These are phyloP conservation scores for Pseudochirops cupreus DNA, from an alignment of 2,797 vertebrate species.

Conservation along the genomic window DNA sequence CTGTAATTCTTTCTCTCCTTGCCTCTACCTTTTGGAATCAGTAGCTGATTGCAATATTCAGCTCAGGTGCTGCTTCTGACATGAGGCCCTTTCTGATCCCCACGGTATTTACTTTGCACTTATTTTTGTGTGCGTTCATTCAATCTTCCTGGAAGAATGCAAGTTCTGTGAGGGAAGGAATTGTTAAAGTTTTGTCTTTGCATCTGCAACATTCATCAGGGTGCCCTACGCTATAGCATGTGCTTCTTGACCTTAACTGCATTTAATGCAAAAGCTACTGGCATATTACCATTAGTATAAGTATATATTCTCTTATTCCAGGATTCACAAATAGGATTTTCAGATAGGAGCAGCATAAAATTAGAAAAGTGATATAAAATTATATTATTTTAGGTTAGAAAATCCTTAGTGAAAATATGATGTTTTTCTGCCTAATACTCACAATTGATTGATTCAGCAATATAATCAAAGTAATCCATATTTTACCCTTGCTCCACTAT, in stretches of 20 bases:
- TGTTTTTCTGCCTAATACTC: neutral
- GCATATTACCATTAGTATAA: neutral
- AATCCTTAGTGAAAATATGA: neutral
- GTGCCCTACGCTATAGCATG: neutral
- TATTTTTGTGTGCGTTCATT: neutral
- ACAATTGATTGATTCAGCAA: neutral
- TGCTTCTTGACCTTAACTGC: neutral
- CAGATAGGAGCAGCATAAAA: neutral
- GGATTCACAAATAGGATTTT: neutral
- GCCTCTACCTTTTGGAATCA: neutral
- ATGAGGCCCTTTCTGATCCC: neutral
- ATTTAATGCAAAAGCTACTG: neutral
- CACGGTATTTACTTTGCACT: neutral
- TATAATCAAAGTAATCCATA: neutral
- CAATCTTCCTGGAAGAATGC: neutral
- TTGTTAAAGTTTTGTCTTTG: neutral
- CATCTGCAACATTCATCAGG: neutral
- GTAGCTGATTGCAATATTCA: neutral
- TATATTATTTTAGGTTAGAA: neutral
- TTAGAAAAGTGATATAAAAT: neutral
- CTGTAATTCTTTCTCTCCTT: neutral
- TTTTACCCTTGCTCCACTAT: neutral
- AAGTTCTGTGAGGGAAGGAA: neutral
- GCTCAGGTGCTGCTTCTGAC: neutral
- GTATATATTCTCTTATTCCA: neutral